A percentile compares a stretch with the other conserved stretches of the same genome.
phyloP scores from a whole-genome alignment of 2,888 invertebrate genomes.

The Halictus quadricinctus region DNA sequence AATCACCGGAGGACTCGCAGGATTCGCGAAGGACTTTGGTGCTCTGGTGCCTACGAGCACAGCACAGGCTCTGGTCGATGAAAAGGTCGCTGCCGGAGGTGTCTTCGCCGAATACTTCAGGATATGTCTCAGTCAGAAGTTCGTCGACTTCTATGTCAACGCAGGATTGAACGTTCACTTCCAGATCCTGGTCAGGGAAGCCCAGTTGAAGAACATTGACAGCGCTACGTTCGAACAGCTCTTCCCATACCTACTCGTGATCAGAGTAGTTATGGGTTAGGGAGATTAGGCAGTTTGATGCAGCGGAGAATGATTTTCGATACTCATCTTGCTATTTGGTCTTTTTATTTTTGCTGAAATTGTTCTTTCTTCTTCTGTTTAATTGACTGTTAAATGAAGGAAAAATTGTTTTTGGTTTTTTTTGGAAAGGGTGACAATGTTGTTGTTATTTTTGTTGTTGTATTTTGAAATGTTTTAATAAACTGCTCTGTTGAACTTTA shows the following conservation, averaged over 20 bases:
- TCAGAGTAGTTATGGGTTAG: background rate
- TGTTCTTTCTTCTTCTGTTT: no score
- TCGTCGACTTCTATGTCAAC: background rate
- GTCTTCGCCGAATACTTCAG: background rate
- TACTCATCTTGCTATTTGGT: no score
- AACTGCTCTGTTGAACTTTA: no score
- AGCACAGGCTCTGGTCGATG: background rate
- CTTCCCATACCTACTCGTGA: background rate
- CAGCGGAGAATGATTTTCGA: no score
- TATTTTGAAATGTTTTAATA: no score
- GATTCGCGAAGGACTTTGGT: background rate
- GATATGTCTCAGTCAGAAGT: background rate
- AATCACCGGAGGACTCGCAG: background rate
- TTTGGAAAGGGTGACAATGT: no score
- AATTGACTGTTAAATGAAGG: no score
- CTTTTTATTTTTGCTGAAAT: no score
- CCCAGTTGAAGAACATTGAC: background rate
- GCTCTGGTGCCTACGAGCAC: background rate
- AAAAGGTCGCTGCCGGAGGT: background rate
- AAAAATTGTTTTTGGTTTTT: no score
- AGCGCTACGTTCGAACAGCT: background rate
- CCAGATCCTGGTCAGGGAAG: background rate
- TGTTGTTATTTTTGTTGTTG: no score
- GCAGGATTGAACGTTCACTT: background rate
- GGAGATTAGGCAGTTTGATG: no score